Evolutionary conservation across 2,113 vertebrate genomes (phyloP), one percentile per base, ranked within the genome.

Genomic region (Brachirus orientalis): DNA sequence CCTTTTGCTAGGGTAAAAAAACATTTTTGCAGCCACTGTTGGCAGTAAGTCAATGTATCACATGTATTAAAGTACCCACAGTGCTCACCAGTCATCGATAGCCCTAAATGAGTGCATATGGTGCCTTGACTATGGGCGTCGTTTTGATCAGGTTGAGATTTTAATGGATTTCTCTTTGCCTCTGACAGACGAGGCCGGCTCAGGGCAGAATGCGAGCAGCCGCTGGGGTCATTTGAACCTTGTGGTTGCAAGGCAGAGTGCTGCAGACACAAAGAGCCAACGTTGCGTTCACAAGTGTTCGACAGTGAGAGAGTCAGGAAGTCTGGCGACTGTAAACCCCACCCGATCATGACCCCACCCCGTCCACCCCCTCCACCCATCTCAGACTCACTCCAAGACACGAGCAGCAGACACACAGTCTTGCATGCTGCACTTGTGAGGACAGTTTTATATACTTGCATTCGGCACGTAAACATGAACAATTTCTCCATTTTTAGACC

Each of bases 231-330:
- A 8, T 80, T 86, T 91, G 94, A 93, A 94, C 93, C 94, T 93
- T 95, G 93, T 93, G 95, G 94, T 95, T 94, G 92, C 82, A 79
- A 57, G 90, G 89, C 87, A 92, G 89, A 95, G 92, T 93, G 93
- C 84, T 83, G 86, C 11, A 87, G 92, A 91, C 80, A 88, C 90
- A 88, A 78, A 91, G 87, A 92, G 78, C 56, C 88, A 88, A 77
- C 56, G 86, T 87, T 79, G 80, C 88, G 88, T 91, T 94, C 91
- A 71, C 92, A 92, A 94, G 91, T 92, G 92, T 91, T 88, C 80
- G 86, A 90, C 90, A 47, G 80, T 78, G 64, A 57, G 72, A 95
- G 94, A 95, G 95, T 92, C 95, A 95, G 93, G 88, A 94, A 95
- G 94, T 96, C 95, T 96, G 94, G 93, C 92, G 90, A 88, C 89